Percentiles rank a stretch among this genome's conserved stretches.
These are phyloP conservation scores for Paedocypris micromegethes DNA, from an alignment of 2,797 vertebrate genomes.

Conservation along the genomic window DNA sequence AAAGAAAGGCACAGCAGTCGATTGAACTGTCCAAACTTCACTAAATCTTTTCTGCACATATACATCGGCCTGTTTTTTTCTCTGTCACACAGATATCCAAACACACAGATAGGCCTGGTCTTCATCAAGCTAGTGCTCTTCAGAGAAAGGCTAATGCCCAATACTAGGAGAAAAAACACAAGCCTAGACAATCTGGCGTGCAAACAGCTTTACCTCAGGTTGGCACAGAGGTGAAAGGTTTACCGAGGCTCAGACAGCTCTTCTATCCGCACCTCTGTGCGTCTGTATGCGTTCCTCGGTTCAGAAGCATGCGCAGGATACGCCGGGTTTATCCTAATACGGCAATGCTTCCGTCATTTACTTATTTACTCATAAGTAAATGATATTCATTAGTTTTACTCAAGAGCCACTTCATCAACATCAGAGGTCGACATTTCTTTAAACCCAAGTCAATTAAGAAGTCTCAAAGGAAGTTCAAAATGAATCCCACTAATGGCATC, in stretches of 20 bases:
- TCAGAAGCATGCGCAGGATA: slow-evolving; percentile 12
- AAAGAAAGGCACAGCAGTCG: too few species aligned
- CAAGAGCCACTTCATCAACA: slow-evolving; percentile 11
- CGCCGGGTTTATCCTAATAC: neutral
- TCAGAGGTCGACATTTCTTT: neutral
- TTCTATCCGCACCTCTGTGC: slow-evolving; percentile 18
- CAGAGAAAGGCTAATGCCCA: slow-evolving; percentile 37
- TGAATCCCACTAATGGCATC: too few species aligned
- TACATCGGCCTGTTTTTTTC: slow-evolving; percentile 3
- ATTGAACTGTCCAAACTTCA: too few species aligned
- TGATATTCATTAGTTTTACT: neutral
- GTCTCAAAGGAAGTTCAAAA: too few species aligned
- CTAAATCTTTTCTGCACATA: neutral
- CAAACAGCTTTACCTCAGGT: slow-evolving; percentile 37
- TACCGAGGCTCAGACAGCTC: slow-evolving; percentile 36
- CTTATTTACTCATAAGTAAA: too few species aligned
- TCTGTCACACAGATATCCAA: slow-evolving; percentile 27
- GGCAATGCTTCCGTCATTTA: neutral
- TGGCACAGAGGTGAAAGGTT: slow-evolving; percentile 47
- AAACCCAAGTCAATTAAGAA: too few species aligned
- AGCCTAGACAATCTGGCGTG: slow-evolving; percentile 49
- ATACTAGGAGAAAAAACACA: slow-evolving; percentile 42
- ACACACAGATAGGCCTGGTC: slow-evolving; percentile 43
- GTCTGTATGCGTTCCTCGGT: slow-evolving; percentile 21
- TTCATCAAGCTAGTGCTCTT: slow-evolving; percentile 43